Evolutionary conservation across 92 coral and sea anemone genomes (phyloP).

Genomic region (Isaurus tuberculatus): DNA sequence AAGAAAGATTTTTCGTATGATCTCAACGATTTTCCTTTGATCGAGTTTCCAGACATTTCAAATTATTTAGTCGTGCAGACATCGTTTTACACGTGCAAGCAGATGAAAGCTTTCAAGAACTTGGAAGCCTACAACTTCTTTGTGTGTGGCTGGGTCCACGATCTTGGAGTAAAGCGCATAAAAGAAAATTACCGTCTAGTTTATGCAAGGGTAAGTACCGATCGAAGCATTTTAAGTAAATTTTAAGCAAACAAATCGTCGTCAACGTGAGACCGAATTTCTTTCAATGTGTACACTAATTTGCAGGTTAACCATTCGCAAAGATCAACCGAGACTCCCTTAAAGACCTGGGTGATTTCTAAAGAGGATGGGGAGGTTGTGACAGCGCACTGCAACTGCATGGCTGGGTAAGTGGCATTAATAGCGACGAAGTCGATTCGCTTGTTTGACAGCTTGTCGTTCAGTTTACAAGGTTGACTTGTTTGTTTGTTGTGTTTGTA

Average conservation of each 20-base stretch:
- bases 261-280: not conserved
- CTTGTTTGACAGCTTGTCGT: constrained; percentile 17
- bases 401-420: constrained; percentile 23
- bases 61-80: constrained; percentile 5
- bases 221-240: constrained; percentile 17
- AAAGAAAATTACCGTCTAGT: constrained; percentile 25
- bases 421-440: constrained; percentile 13
- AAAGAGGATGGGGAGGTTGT: constrained; percentile 18
- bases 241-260: constrained; percentile 17
- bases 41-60: constrained; percentile 22
- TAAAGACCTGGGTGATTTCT: constrained; percentile 17
- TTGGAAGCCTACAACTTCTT: constrained; percentile 51
- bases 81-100: constrained; percentile 6
- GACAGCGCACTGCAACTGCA: constrained; percentile 14
- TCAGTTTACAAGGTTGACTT: constrained; percentile 4
- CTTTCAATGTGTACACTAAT: constrained; percentile 13
- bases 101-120: constrained; percentile 42
- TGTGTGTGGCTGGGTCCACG: constrained; percentile 48
- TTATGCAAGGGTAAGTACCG: constrained; percentile 26
- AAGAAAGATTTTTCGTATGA: constrained; percentile 20
- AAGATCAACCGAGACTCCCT: constrained; percentile 18
- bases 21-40: not conserved
- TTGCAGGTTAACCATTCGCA: constrained; percentile 23
- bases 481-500: constrained; percentile 9
- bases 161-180: constrained; percentile 45